phyloP scores from a whole-genome alignment of 1,140 invertebrate genomes.

The Microvelia longipes region DNA sequence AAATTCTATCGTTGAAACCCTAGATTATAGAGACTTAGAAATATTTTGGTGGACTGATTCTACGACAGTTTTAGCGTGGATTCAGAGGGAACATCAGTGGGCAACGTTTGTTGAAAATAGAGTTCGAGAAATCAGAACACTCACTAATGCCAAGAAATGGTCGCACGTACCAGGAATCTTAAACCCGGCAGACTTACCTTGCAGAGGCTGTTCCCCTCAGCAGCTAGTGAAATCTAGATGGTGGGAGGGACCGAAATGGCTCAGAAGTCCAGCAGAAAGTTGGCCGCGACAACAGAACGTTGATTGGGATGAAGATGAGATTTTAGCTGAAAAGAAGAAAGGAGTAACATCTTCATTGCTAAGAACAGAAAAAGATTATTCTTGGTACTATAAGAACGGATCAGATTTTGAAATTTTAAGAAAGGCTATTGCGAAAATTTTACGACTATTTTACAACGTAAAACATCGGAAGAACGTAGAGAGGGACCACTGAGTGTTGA shows the following conservation, averaged over 20 bases:
- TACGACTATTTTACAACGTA: too few relatives aligned
- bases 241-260: constrained; percentile 30
- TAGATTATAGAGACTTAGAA: constrained; percentile 11
- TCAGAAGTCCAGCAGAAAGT: constrained; percentile 11
- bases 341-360: neutral
- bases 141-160: constrained; percentile 1
- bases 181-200: constrained; percentile 27
- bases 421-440: too few relatives aligned
- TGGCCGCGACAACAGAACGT: constrained; percentile 1
- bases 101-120: constrained; percentile 30
- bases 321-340: neutral
- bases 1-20: neutral
- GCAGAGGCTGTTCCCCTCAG: constrained; percentile 26
- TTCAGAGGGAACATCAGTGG: constrained; percentile 20
- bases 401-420: too few relatives aligned
- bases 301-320: constrained; percentile 6
- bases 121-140: constrained; percentile 20
- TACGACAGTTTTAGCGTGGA: constrained; percentile 25
- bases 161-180: constrained; percentile 1
- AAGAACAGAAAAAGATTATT: neutral
- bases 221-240: constrained; percentile 26
- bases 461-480: too few relatives aligned
- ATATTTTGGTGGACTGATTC: constrained; percentile 27
- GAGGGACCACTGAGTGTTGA: too few relatives aligned
- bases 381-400: neutral